phyloP scores from a whole-genome alignment of 2,797 vertebrate species.

The Phrynocephalus guinanensis region DNA sequence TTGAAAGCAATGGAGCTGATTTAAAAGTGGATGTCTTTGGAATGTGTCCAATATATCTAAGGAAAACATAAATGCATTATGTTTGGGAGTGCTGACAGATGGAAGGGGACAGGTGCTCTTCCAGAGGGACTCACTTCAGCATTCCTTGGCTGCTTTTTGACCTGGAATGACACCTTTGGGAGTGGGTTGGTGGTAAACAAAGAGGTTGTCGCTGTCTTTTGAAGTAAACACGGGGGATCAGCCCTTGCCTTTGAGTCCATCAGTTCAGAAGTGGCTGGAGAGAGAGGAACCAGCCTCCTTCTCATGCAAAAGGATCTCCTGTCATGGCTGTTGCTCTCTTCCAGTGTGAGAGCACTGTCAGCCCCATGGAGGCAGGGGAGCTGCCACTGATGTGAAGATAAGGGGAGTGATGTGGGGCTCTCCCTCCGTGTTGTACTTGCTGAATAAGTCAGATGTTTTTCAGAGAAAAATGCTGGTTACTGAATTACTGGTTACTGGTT shows the following conservation, averaged over 20 bases:
- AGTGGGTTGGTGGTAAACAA: rapidly evolving
- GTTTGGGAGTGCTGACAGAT: background rate
- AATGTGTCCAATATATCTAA: background rate
- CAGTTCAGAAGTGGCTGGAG: background rate
- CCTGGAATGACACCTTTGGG: background rate
- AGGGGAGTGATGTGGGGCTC: background rate
- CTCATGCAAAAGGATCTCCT: background rate
- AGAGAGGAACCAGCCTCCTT: background rate
- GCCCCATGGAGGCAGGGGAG: background rate
- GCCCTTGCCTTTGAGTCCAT: background rate
- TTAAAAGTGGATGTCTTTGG: background rate
- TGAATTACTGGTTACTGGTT: too few species aligned
- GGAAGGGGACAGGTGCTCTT: constrained; percentile 11
- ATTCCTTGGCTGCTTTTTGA: background rate
- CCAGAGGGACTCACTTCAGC: background rate
- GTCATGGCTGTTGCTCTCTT: background rate
- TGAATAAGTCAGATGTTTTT: background rate
- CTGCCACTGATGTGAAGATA: rapidly evolving
- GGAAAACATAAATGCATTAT: background rate
- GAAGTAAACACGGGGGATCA: background rate
- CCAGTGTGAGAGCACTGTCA: background rate
- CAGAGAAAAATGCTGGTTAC: background rate
- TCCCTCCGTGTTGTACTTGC: background rate
- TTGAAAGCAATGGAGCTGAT: background rate
- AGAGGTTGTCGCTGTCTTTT: background rate